Evolutionary conservation across 2,888 invertebrate genomes (phyloP).

Genomic region (Caenorhabditis sp.): DNA sequence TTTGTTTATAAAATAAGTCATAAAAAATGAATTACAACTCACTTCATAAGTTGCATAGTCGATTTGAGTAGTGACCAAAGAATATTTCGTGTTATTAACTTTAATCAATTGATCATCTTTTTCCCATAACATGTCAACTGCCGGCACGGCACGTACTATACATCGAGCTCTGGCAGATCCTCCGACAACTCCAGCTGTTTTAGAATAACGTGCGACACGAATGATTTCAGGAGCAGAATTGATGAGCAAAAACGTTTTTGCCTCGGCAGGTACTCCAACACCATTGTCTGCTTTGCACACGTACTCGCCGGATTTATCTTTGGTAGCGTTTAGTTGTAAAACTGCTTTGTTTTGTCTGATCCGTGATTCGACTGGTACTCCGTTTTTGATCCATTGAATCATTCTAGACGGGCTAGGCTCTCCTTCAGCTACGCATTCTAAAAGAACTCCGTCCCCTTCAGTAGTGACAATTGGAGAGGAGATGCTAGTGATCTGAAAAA

Average conservation of each 20-base stretch:
- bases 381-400: conserved; percentile 75
- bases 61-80: conserved; percentile 68
- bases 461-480: conserved; percentile 75
- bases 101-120: conserved; percentile 68
- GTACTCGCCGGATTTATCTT: conserved; percentile 73
- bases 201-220: conserved; percentile 58
- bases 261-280: conserved; percentile 65
- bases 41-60: conserved; percentile 76
- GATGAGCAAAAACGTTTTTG: conserved; percentile 72
- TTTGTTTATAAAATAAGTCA: not conserved
- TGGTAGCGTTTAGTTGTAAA: conserved; percentile 73
- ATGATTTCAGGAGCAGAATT: conserved; percentile 72
- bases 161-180: conserved; percentile 66
- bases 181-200: conserved; percentile 72
- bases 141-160: conserved; percentile 74
- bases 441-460: conserved; percentile 72
- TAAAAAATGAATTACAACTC: conserved; percentile 8
- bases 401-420: conserved; percentile 70
- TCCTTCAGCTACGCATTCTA: conserved; percentile 78
- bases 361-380: too few relatives aligned
- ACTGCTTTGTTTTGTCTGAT: conserved; percentile 61
- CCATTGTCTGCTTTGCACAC: conserved; percentile 75
- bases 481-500: conserved; percentile 66
- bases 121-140: conserved; percentile 74
- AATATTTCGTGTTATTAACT: conserved; percentile 75